Conservation (phyloP, 2,113 vertebrate species). For the Ptilorrhoa leucosticta region DNA sequence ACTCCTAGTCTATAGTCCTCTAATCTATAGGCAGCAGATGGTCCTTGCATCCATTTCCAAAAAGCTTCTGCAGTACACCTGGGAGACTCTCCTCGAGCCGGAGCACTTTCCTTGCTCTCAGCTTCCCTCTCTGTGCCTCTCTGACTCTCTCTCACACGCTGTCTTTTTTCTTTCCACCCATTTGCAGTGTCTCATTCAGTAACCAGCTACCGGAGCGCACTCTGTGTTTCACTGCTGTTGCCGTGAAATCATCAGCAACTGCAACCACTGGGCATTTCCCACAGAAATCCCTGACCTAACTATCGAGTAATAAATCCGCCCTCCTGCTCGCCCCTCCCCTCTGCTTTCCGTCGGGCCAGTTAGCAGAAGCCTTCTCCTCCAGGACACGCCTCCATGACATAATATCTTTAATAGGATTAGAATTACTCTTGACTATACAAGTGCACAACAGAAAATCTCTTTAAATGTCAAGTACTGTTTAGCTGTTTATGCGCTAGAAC, state of each 20-base stretch:
- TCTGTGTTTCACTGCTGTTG: conserved; percentile 61
- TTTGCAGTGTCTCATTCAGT: conserved; percentile 46
- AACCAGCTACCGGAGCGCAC: conserved; percentile 2
- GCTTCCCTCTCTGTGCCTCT: conserved; percentile 54
- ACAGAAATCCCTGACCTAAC: conserved; percentile 73
- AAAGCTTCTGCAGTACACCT: conserved; percentile 68
- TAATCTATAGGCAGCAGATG: conserved; percentile 69
- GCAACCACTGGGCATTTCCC: conserved; percentile 81
- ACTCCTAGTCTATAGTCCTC: background rate
- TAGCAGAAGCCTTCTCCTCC: conserved; percentile 42
- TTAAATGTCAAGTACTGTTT: conserved; percentile 73
- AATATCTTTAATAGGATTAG: conserved; percentile 83
- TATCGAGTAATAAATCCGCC: conserved; percentile 69
- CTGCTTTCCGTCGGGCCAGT: conserved; percentile 70
- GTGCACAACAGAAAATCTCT: conserved; percentile 68
- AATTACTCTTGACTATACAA: conserved; percentile 79
- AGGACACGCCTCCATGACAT: conserved; percentile 64
- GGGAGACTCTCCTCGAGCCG: conserved; percentile 32
- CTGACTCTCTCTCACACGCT: conserved; percentile 1
- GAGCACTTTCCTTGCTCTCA: conserved; percentile 44
- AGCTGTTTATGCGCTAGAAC: conserved; percentile 19
- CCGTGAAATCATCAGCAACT: conserved; percentile 81
- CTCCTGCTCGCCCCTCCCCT: conserved; percentile 61
- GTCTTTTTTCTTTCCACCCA: conserved; percentile 15
- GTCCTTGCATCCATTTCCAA: conserved; percentile 67